Base-by-base conservation (phyloP, 2,888 invertebrate species). In the Leptinotarsa tumamoca region DNA sequence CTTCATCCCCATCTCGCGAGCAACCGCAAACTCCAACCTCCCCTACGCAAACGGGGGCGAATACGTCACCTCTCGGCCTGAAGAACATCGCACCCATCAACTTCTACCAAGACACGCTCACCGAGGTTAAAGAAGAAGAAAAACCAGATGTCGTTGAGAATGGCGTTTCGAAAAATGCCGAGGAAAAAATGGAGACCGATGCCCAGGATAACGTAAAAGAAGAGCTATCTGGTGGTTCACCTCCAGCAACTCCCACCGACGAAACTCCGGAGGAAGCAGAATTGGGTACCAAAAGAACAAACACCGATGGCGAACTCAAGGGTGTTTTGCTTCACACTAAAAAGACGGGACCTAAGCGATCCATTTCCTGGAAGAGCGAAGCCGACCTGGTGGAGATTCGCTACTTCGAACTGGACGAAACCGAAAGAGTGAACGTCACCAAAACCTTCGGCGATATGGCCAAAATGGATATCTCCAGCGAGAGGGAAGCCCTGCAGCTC, bases 361-460 rank as follows among this genome's bases (percentile, higher is more conserved):
- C 92, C 82, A 86, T 89, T 33, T 83, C 93, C 85, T 98, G 96
- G 94, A 94, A 94, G 85, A 91, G 94, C 4, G 96, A 97, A 76
- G 89, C 91, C 7, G 92, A 94, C 80, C 89, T 99, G 51, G 95
- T 95, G 83, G 93, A 95, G 84, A 91, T 96, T 74, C 93, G 95
- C 83, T 98, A 93, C 89, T 98, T 99, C 88, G 98, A 98, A 88
- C 89, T 98, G 81, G 98, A 98, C 88, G 98, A 98, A 89, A 97
- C 95, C 18, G 98, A 99, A 89, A 92, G 98, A 85, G 96, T 97
- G 2, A 98, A 98, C 89, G 98, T 98, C 1, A 97, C 94, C 4
- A 96, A 94, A 88, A 95, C 92, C 51, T 98, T 98, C 88, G 94
- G 93, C 52, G 97, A 97, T 84, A 95, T 97, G 95, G 96, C 96